phyloP scores from a whole-genome alignment of 2,888 invertebrate species.

The Eretmocerus hayati region DNA sequence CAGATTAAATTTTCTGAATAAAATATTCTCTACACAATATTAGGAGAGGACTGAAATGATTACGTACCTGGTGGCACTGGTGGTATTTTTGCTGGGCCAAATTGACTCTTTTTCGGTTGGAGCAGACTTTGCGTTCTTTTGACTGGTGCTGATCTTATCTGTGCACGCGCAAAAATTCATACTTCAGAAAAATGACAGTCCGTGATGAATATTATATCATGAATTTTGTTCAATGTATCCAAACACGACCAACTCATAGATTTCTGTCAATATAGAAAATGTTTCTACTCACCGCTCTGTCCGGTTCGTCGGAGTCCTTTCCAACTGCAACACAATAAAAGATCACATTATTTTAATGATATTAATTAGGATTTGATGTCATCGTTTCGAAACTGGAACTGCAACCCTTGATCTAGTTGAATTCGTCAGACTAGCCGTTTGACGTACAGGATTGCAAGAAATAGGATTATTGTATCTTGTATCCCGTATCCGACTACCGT shows the following conservation, averaged over 20 bases:
- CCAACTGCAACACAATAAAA: slow-evolving; percentile 37
- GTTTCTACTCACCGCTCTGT: slow-evolving; percentile 40
- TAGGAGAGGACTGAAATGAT: too few species aligned
- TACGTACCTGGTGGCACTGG: slow-evolving; percentile 33
- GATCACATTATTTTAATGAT: slow-evolving; percentile 2
- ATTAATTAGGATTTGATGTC: neutral
- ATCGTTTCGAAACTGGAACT: too few species aligned
- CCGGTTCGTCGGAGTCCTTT: slow-evolving; percentile 43
- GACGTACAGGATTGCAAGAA: too few species aligned
- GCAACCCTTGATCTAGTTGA: too few species aligned
- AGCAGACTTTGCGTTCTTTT: slow-evolving; percentile 36
- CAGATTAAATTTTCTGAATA: neutral
- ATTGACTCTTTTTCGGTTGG: slow-evolving; percentile 41
- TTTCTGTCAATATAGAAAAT: neutral
- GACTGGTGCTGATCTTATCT: slow-evolving; percentile 41
- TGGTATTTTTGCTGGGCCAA: slow-evolving; percentile 39
- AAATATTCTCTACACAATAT: too few species aligned
- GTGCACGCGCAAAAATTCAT: slow-evolving; percentile 10
- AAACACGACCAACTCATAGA: neutral
- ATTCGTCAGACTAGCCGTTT: too few species aligned
- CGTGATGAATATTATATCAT: slow-evolving; percentile 2
- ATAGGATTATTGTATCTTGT: too few species aligned
- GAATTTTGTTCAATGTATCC: neutral
- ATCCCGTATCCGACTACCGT: too few species aligned
- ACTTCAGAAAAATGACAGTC: neutral